These are phyloP conservation scores for Pseudeuparius sepicola DNA, from an alignment of 2,888 invertebrate genomes.

Conservation along the genomic window DNA sequence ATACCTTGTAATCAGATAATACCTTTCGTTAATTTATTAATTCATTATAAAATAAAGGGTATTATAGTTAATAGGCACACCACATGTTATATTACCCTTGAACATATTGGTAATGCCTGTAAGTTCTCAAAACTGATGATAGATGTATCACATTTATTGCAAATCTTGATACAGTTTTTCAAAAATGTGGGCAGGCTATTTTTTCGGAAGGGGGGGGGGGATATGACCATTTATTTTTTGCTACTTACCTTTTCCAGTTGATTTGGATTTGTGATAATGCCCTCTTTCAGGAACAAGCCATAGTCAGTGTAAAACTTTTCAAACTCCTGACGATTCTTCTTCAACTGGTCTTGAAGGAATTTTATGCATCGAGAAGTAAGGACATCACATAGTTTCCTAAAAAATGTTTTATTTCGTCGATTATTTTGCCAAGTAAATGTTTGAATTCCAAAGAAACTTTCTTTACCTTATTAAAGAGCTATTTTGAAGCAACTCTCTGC, in stretches of 20 bases:
- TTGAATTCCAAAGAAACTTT: slow-evolving; percentile 1
- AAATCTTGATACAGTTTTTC: too few species aligned
- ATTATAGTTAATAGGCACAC: too few species aligned
- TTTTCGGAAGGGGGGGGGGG: too few species aligned
- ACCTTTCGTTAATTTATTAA: too few species aligned
- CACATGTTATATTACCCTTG: too few species aligned
- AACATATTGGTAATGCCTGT: too few species aligned
- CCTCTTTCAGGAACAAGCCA: slow-evolving; percentile 89
- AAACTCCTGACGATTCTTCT: slow-evolving; percentile 73
- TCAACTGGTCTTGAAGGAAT: slow-evolving; percentile 75
- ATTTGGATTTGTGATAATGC: slow-evolving; percentile 77
- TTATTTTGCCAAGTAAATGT: background rate
- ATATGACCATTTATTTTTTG: too few species aligned
- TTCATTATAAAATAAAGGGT: too few species aligned
- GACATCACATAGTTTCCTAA: slow-evolving; percentile 71
- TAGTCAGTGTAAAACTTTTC: slow-evolving; percentile 86
- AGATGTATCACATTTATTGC: too few species aligned
- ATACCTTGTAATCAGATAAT: too few species aligned
- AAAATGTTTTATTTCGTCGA: slow-evolving; percentile 19
- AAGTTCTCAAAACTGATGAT: too few species aligned
- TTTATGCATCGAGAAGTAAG: slow-evolving; percentile 74
- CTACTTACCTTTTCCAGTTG: slow-evolving; percentile 71
- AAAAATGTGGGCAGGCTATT: too few species aligned
- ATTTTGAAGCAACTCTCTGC: slow-evolving; percentile 91
- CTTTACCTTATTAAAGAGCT: slow-evolving; percentile 71